These are phyloP conservation scores for Pseudopipra pipra DNA, from an alignment of 2,113 vertebrate species.

Conservation along the genomic window DNA sequence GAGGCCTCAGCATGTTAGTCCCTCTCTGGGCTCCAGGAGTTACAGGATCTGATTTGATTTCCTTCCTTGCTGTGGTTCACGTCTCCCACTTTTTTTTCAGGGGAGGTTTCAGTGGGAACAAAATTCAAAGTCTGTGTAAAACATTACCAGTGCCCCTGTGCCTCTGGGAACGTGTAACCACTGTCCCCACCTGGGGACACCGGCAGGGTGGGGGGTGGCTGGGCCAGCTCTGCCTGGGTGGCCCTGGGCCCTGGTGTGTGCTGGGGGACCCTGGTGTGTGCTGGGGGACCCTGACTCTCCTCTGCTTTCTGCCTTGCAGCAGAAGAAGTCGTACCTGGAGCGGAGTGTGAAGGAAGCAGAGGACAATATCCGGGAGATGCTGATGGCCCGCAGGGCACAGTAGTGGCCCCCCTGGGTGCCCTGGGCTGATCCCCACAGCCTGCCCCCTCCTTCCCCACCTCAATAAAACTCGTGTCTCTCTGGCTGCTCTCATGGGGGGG, in stretches of 20 bases:
- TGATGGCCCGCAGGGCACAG: slow-evolving; percentile 89
- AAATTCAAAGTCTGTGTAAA: neutral
- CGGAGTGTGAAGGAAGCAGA: slow-evolving; percentile 94
- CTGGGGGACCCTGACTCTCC: neutral
- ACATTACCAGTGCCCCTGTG: neutral
- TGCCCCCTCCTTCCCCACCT: neutral
- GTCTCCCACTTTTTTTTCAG: neutral
- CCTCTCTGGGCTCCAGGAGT: neutral
- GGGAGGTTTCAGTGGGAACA: neutral
- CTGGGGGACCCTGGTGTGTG: neutral
- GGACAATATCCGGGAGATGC: slow-evolving; percentile 96
- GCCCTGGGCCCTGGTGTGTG: neutral
- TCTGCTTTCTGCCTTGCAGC: slow-evolving; percentile 74
- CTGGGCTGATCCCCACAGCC: neutral
- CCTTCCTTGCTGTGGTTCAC: neutral
- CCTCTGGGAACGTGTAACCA: neutral
- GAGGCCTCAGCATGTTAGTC: neutral
- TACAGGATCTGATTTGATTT: neutral
- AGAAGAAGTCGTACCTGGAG: slow-evolving; percentile 94
- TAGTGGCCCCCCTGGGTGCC: slow-evolving; percentile 27
- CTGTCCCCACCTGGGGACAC: neutral
- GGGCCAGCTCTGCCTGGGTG: neutral
- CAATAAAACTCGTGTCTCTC: neutral
- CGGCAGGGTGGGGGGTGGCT: neutral
- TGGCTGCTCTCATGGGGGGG: neutral